These are phyloP conservation scores for Peucedramus taeniatus DNA, from an alignment of 2,113 vertebrate genomes.

Conservation along the genomic window DNA sequence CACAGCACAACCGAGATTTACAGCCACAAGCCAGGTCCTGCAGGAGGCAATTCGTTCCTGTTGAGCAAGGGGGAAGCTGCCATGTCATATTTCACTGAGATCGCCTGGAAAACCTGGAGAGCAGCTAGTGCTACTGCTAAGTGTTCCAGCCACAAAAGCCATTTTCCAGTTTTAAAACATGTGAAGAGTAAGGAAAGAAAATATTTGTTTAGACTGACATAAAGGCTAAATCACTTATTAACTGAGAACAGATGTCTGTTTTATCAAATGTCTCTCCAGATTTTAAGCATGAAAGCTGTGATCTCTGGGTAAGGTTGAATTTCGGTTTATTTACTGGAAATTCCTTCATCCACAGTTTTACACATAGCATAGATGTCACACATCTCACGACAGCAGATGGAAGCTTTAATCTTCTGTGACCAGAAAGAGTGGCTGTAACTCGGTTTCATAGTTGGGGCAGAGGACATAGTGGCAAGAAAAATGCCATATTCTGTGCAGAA, in stretches of 20 bases:
- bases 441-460: neutral
- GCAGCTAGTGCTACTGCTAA: neutral
- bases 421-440: neutral
- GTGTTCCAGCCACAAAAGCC: neutral
- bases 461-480: neutral
- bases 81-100: neutral
- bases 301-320: neutral
- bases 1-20: neutral
- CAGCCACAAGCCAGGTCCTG: neutral
- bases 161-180: neutral
- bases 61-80: neutral
- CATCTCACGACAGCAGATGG: neutral
- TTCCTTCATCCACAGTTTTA: neutral
- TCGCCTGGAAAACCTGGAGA: neutral
- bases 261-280: neutral
- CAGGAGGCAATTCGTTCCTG: accelerated
- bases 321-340: neutral
- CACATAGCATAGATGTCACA: neutral
- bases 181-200: neutral
- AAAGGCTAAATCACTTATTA: neutral
- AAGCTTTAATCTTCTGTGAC: neutral
- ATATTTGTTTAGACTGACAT: neutral
- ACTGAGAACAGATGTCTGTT: neutral
- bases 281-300: neutral
- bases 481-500: accelerated